Evolutionary conservation across 2,797 vertebrate genomes (phyloP).

Genomic region (Enteromius thamalakanensis): DNA sequence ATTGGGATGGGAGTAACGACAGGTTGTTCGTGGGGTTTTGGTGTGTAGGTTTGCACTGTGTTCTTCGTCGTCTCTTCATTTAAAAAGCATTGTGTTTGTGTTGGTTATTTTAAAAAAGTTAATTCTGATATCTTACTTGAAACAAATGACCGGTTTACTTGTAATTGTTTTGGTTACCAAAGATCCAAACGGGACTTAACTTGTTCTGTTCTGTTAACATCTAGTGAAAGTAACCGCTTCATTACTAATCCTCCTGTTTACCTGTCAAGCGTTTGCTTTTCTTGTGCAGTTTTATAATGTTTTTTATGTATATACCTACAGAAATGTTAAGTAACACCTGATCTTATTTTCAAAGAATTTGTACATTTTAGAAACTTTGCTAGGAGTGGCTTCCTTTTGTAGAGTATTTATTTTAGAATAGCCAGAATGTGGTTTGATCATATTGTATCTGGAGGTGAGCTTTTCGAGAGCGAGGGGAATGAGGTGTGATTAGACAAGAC

Average conservation of each 20-base stretch:
- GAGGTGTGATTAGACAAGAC: constrained; percentile 46
- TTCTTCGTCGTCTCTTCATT: constrained; percentile 64
- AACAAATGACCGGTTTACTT: constrained; percentile 68
- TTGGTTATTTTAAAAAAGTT: constrained; percentile 67
- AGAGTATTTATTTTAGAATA: constrained; percentile 81
- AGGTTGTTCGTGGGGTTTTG: constrained; percentile 63
- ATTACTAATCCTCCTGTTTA: constrained; percentile 63
- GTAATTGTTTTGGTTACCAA: constrained; percentile 88
- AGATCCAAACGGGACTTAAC: constrained; percentile 80
- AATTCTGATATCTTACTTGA: constrained; percentile 76
- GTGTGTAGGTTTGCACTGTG: constrained; percentile 79
- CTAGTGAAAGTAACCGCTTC: constrained; percentile 58
- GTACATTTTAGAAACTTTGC: constrained; percentile 78
- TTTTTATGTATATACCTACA: constrained; percentile 86
- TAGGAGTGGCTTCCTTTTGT: constrained; percentile 72
- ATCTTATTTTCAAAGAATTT: constrained; percentile 81
- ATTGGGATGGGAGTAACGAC: constrained; percentile 22
- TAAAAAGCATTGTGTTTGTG: constrained; percentile 44
- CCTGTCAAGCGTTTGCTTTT: constrained; percentile 65
- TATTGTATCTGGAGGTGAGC: constrained; percentile 21
- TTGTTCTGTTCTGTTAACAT: constrained; percentile 58
- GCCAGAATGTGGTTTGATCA: constrained; percentile 72
- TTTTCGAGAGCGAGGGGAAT: constrained; percentile 53
- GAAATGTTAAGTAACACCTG: constrained; percentile 80
- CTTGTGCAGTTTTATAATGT: constrained; percentile 82